Evolutionary conservation across 2,113 vertebrate genomes (phyloP), one percentile per base, ranked within the genome.

Genomic region (Stercorarius parasiticus): DNA sequence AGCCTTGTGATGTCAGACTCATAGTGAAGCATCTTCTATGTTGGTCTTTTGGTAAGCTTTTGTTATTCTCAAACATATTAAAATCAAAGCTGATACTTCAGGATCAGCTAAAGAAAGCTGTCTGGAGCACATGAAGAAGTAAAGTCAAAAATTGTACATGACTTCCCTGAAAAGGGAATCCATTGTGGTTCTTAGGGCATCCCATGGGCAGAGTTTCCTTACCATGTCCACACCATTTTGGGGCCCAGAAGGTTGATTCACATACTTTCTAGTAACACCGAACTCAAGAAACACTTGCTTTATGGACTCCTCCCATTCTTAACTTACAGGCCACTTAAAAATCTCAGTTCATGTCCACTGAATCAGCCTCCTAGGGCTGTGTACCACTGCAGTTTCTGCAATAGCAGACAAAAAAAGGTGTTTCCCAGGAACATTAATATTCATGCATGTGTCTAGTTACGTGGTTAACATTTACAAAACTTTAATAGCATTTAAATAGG

Each of bases 381-480:
- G 15, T 26, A 40, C 11, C 27, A 18, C 11, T 64, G 25, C 2
- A 3, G 3, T 53, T 13, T 30, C 30, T 79, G 30, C 30, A 66
- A 22, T 1, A 65, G 14, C 7, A 5, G 14, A 29, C 5, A 47
- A 59, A 77, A 74, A 3, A 21, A 65, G 4, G 2, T 4, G 25
- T 38, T 87, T 58, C 9, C 16, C 27, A 20, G 38, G 42, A 56
- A 25, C 1, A 10, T 29, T 21, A 49, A 23, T 45, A 69, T 27
- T 59, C 11, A 25, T n/a, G 5, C 12, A 10, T 0, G 0, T 20
- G 2, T 29, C 18, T 53, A 36, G 11, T 64, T 22, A 27, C 14
- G 16, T 19, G 19, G 2, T 22, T 64, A 59, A 47, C 1, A 5
- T 22, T 85, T 21, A 43, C 9, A 61, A 53, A 58, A 30, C 9